Conservation (phyloP, 2,797 vertebrate genomes). For the Pipistrellus kuhlii region DNA sequence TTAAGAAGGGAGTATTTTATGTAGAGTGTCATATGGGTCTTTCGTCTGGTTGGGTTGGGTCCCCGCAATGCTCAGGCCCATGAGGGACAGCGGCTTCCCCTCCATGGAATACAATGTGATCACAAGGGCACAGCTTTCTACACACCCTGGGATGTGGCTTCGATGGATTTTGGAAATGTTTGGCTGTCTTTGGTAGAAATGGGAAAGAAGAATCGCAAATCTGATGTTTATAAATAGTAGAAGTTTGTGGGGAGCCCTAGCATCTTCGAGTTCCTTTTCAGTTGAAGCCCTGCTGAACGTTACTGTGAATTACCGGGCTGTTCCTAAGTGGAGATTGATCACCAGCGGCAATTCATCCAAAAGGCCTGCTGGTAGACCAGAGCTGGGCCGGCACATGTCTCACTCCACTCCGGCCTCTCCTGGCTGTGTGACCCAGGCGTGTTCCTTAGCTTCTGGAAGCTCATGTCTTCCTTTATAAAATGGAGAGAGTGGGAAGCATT, state of each 20-base stretch:
- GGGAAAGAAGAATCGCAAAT: background rate
- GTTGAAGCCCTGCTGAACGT: background rate
- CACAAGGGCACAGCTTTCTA: slow-evolving; percentile 30
- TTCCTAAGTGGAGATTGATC: background rate
- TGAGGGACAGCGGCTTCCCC: background rate
- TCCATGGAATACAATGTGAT: background rate
- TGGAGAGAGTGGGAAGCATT: background rate
- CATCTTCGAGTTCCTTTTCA: slow-evolving; percentile 3
- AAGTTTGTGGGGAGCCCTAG: background rate
- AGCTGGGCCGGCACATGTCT: too few species aligned
- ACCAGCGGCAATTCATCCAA: background rate
- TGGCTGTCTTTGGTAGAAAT: background rate
- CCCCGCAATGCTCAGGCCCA: background rate
- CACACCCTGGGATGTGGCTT: background rate
- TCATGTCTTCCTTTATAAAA: slow-evolving; percentile 1
- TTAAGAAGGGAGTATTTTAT: background rate
- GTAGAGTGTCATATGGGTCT: background rate
- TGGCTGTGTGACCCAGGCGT: background rate
- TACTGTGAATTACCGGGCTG: background rate
- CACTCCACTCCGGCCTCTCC: background rate
- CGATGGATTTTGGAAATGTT: slow-evolving; percentile 42
- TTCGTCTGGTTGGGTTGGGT: slow-evolving; percentile 23
- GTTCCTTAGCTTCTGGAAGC: background rate
- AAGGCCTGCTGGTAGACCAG: background rate
- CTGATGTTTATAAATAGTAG: background rate